These are phyloP conservation scores for Nymphalis polychloros DNA, from an alignment of 2,888 invertebrate genomes.

Conservation along the genomic window DNA sequence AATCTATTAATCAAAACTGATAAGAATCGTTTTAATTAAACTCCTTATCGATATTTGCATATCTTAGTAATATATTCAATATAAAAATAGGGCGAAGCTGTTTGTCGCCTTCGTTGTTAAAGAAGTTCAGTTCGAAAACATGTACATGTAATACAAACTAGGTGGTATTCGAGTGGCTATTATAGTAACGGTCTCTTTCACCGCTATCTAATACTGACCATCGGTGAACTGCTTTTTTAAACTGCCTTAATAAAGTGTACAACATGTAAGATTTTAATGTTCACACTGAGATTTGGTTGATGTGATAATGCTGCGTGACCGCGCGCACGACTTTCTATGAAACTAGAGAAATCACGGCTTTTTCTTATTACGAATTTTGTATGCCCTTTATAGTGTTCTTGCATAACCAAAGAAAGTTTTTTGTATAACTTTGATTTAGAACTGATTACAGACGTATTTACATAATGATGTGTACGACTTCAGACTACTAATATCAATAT, in stretches of 20 bases:
- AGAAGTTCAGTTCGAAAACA: constrained; percentile 17
- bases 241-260: constrained; percentile 76
- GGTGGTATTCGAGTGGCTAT: constrained; percentile 70
- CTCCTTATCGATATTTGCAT: constrained; percentile 19
- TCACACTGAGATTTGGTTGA: constrained; percentile 73
- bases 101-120: constrained; percentile 16
- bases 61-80: constrained; percentile 13
- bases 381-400: constrained; percentile 39
- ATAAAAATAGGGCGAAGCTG: constrained; percentile 17
- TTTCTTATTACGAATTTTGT: constrained; percentile 44
- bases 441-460: constrained; percentile 29
- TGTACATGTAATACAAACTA: constrained; percentile 52
- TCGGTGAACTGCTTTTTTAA: constrained; percentile 74
- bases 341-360: constrained; percentile 56
- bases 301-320: constrained; percentile 77
- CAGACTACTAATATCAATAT: constrained; percentile 17
- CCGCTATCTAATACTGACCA: constrained; percentile 77
- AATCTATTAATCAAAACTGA: constrained; percentile 22
- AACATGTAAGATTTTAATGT: constrained; percentile 79
- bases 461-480: constrained; percentile 26
- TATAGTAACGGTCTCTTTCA: constrained; percentile 79
- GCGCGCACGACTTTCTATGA: constrained; percentile 76
- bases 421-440: constrained; percentile 28
- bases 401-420: constrained; percentile 32
- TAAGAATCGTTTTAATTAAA: constrained; percentile 25